A percentile compares a stretch with the other conserved stretches of the same genome.
Evolutionary conservation across 2,797 vertebrate genomes (phyloP).

Genomic region (Typhlichthys eigenmanni): DNA sequence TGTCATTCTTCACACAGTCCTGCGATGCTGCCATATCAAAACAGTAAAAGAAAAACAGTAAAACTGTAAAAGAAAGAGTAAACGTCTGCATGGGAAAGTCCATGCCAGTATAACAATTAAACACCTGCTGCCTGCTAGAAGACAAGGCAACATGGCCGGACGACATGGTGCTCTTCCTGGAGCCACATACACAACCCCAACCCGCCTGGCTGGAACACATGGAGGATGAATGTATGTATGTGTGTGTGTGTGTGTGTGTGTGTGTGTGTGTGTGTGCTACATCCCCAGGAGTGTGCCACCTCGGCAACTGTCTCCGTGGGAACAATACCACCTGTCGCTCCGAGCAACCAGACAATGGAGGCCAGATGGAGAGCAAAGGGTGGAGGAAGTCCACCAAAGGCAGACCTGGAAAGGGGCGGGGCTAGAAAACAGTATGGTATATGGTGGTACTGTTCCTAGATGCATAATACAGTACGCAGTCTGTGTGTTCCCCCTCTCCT

Average conservation of each 20-base stretch:
- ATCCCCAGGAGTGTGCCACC: slow-evolving; percentile 67
- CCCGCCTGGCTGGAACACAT: neutral
- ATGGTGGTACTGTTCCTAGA: slow-evolving; percentile 38
- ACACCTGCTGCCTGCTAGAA: too few relatives aligned
- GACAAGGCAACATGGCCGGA: too few relatives aligned
- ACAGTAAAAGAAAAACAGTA: too few relatives aligned
- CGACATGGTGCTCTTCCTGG: too few relatives aligned
- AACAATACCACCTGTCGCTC: slow-evolving; percentile 71
- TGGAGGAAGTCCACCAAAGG: slow-evolving; percentile 49
- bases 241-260: slow-evolving; percentile 11
- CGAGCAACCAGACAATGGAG: slow-evolving; percentile 57
- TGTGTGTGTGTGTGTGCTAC: slow-evolving; percentile 30
- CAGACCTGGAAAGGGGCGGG: slow-evolving; percentile 24
- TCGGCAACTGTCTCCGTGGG: slow-evolving; percentile 62
- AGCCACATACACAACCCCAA: too few relatives aligned
- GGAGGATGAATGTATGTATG: neutral
- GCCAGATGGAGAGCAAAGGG: slow-evolving; percentile 68
- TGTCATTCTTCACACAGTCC: too few relatives aligned
- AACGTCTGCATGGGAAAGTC: too few relatives aligned
- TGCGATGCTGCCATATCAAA: too few relatives aligned
- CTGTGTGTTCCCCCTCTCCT: slow-evolving; percentile 25
- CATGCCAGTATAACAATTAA: too few relatives aligned
- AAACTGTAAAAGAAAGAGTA: too few relatives aligned
- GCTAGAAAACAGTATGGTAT: slow-evolving; percentile 46
- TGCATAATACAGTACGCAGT: slow-evolving; percentile 41